Percentiles rank a stretch among this genome's conserved stretches.
phyloP scores from a whole-genome alignment of 2,113 vertebrate genomes.

The Aptenodytes patagonicus region DNA sequence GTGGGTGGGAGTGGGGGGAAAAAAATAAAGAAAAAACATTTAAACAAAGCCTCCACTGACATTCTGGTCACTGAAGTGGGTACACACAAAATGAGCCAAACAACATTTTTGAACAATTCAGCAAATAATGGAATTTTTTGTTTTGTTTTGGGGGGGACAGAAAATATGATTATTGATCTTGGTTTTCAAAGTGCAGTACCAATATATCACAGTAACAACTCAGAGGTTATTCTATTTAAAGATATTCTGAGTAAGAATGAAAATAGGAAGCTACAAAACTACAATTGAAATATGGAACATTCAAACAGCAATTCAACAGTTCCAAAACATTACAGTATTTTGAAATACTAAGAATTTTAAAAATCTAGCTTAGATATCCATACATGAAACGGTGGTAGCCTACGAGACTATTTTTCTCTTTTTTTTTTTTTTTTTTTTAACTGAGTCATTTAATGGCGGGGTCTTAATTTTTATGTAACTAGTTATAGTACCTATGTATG shows the following conservation, averaged over 20 bases:
- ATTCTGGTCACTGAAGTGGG: not conserved
- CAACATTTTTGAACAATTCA: not conserved
- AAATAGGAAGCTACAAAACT: not conserved
- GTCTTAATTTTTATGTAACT: not conserved
- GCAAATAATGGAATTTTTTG: not conserved
- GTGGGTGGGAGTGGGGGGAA: not conserved
- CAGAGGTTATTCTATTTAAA: not conserved
- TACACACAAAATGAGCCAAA: not conserved
- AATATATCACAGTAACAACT: not conserved
- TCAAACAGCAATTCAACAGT: not conserved
- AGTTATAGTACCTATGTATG: not conserved
- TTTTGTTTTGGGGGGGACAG: not conserved
- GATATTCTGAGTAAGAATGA: not conserved
- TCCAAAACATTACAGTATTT: not conserved
- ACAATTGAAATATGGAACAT: not conserved
- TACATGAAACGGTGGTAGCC: not conserved
- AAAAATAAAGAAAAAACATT: not conserved
- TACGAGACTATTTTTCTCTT: not conserved
- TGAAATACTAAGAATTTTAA: not conserved
- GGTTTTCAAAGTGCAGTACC: not conserved
- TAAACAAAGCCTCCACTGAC: slow-evolving; percentile 34
- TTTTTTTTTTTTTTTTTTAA: not conserved
- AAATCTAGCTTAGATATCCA: not conserved
- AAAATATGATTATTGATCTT: not conserved
- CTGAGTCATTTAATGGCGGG: not conserved